Conservation (phyloP, 2,888 invertebrate genomes). For the Rhynchonema sp. region DNA sequence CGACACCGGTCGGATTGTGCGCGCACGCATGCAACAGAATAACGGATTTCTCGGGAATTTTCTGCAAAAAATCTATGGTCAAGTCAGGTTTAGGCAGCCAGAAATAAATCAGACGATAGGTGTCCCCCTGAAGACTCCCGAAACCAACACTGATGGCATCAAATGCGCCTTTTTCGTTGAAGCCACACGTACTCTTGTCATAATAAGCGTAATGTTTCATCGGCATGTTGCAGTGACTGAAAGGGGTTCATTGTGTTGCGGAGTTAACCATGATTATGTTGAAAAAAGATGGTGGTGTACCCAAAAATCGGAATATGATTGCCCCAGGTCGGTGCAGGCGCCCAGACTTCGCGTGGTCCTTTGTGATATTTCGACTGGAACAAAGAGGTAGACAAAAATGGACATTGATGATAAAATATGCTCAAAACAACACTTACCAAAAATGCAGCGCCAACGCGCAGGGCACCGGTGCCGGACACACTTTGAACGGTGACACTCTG, state of each 20-base stretch:
- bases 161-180: conserved; percentile 69
- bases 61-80: conserved; percentile 45
- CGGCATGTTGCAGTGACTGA: conserved; percentile 50
- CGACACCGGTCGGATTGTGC: conserved; percentile 92
- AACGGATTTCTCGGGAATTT: conserved; percentile 71
- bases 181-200: conserved; percentile 72
- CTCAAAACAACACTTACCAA: conserved; percentile 43
- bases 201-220: conserved; percentile 82
- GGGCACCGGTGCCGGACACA: conserved; percentile 89
- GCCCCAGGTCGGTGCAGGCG: conserved; percentile 90
- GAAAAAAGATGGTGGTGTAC: conserved; percentile 20
- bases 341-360: conserved; percentile 55
- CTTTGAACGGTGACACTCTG: conserved; percentile 53
- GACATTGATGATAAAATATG: too few species aligned
- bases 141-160: conserved; percentile 50
- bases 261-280: neutral
- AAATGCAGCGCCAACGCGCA: conserved; percentile 77
- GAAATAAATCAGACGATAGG: too few species aligned
- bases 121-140: too few species aligned
- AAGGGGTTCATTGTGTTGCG: too few species aligned
- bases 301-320: conserved; percentile 90
- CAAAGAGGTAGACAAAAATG: too few species aligned
- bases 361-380: conserved; percentile 39
- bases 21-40: conserved; percentile 89
- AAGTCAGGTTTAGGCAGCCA: too few species aligned